Conservation (phyloP, 2,888 invertebrate genomes). For the Troides helena region DNA sequence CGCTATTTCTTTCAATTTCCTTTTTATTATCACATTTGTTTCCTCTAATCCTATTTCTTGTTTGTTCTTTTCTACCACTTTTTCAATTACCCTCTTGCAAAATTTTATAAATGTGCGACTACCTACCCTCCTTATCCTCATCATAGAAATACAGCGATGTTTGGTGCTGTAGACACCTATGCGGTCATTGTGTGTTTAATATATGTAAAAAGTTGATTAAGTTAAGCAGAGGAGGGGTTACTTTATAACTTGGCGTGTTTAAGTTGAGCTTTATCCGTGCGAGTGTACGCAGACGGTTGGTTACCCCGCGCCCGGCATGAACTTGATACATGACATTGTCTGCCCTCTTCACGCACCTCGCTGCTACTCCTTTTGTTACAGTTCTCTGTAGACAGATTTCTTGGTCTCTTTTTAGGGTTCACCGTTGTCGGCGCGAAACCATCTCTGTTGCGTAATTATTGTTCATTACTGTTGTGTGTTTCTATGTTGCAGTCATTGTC, state of each 20-base stretch:
- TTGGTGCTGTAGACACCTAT: too few relatives aligned
- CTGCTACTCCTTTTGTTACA: slow-evolving; percentile 45
- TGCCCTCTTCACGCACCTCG: slow-evolving; percentile 71
- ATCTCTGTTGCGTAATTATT: slow-evolving; percentile 16
- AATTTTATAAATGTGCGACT: too few relatives aligned
- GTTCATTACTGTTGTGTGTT: background rate
- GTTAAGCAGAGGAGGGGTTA: background rate
- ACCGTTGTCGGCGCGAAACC: slow-evolving; percentile 7
- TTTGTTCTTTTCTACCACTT: too few relatives aligned
- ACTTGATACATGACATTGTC: slow-evolving; percentile 81
- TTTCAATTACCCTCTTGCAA: too few relatives aligned
- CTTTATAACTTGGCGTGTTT: background rate
- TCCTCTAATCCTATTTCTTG: too few relatives aligned
- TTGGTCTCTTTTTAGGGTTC: slow-evolving; percentile 41
- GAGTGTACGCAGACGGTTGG: slow-evolving; percentile 60
- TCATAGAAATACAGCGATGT: too few relatives aligned
- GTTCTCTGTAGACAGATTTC: slow-evolving; percentile 46
- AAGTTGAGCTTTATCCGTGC: slow-evolving; percentile 19
- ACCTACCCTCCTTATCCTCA: too few relatives aligned
- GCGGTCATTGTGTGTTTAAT: too few relatives aligned
- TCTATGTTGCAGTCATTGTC: too few relatives aligned
- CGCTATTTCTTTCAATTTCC: too few relatives aligned
- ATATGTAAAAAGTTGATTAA: too few relatives aligned
- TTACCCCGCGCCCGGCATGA: slow-evolving; percentile 58
- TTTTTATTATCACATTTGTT: too few relatives aligned